Evolutionary conservation across 2,797 vertebrate genomes (phyloP).

Genomic region (Potorous gilbertii): DNA sequence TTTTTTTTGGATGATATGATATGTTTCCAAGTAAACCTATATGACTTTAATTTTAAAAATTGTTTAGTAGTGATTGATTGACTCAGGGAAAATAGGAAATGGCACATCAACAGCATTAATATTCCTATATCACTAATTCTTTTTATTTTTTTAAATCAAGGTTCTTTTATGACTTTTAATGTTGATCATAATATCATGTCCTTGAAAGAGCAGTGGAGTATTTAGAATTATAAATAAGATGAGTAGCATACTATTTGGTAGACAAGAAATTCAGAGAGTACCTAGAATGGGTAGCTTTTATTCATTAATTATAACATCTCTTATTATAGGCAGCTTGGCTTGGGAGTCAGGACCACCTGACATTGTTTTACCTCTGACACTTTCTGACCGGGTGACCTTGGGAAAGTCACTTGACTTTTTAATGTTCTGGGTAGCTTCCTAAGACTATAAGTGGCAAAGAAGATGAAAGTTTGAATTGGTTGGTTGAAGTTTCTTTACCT

Average conservation of each 20-base stretch:
- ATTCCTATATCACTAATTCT: not conserved
- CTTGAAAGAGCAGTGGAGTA: conserved; percentile 28
- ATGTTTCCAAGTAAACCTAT: not conserved
- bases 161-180: conserved; percentile 45
- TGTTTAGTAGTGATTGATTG: conserved; percentile 29
- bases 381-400: not conserved
- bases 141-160: conserved; percentile 34
- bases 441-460: not conserved
- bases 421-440: not conserved
- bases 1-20: conserved; percentile 29
- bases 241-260: conserved; percentile 39
- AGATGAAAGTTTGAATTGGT: not conserved
- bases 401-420: not conserved
- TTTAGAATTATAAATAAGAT: conserved; percentile 39
- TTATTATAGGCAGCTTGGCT: not conserved
- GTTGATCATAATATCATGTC: conserved; percentile 16
- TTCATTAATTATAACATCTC: conserved; percentile 30
- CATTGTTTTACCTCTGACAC: not conserved
- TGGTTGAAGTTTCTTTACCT: not conserved
- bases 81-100: conserved; percentile 6
- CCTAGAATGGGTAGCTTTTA: conserved; percentile 7
- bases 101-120: conserved; percentile 19
- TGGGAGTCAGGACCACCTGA: not conserved
- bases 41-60: conserved; percentile 3
- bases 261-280: conserved; percentile 17